Percentiles rank a stretch among this genome's conserved stretches.
Conservation (phyloP, 2,113 vertebrate species). For the Nothoprocta perdicaria region DNA sequence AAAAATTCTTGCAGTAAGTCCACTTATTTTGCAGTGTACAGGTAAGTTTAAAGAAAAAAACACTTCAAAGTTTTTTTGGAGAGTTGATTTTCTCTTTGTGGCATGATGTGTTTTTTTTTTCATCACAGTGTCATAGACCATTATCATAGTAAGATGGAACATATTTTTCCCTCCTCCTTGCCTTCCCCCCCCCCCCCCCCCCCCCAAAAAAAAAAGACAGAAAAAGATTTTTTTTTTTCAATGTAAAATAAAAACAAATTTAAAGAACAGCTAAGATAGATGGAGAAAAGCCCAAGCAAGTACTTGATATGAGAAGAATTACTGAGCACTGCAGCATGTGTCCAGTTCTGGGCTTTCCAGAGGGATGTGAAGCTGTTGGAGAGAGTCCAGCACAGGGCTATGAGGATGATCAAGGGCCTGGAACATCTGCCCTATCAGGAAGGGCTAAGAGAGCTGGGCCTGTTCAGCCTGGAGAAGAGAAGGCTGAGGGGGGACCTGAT, state of each 20-base stretch:
- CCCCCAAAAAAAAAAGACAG: not conserved
- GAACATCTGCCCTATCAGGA: too few relatives aligned
- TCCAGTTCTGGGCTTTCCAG: too few relatives aligned
- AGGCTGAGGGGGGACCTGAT: too few relatives aligned
- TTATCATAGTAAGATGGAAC: not conserved
- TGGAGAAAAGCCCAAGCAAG: not conserved
- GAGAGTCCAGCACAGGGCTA: too few relatives aligned
- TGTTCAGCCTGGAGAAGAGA: too few relatives aligned
- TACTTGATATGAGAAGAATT: not conserved
- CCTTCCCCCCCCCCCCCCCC: too few relatives aligned
- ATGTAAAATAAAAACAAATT: not conserved
- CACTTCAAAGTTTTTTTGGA: too few relatives aligned
- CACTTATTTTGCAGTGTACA: not conserved
- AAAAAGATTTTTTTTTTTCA: not conserved
- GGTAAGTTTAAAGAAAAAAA: not conserved
- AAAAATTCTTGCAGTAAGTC: not conserved
- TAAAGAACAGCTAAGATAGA: not conserved
- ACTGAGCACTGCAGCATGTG: not conserved
- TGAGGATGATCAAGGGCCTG: too few relatives aligned
- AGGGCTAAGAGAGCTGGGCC: too few relatives aligned
- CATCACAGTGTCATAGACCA: not conserved
- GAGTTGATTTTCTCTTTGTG: not conserved
- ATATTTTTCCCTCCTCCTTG: not conserved
- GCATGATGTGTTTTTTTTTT: too few relatives aligned
- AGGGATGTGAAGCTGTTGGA: too few relatives aligned